Conservation (phyloP, 2,888 invertebrate species). For the Polydrusus tereticollis region DNA sequence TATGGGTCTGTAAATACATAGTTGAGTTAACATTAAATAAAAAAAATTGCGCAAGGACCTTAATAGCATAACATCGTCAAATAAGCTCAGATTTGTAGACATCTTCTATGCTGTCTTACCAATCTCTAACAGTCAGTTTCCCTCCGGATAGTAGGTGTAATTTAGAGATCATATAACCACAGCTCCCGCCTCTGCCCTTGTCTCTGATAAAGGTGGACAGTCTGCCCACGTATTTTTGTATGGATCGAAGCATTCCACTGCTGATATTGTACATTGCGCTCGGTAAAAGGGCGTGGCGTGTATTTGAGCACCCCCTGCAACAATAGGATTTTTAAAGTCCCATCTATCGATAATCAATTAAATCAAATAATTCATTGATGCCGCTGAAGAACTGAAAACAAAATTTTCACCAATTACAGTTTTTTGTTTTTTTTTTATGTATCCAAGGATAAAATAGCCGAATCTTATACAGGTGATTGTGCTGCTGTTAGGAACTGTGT, state of each 20-base stretch:
- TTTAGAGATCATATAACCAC: slow-evolving; percentile 76
- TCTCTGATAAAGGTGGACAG: slow-evolving; percentile 84
- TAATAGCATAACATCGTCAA: background rate
- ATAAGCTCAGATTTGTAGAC: background rate
- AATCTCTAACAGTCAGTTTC: slow-evolving; percentile 12
- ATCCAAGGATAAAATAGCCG: no score
- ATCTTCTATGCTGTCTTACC: background rate
- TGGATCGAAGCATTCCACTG: slow-evolving; percentile 89
- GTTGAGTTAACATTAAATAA: no score
- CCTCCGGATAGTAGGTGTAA: slow-evolving; percentile 6
- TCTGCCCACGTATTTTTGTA: slow-evolving; percentile 81
- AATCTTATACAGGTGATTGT: no score
- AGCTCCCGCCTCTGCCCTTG: slow-evolving; percentile 89
- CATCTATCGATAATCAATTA: no score
- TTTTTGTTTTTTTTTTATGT: no score
- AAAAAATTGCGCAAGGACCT: background rate
- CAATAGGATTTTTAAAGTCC: background rate
- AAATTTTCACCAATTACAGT: no score
- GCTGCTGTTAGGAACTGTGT: no score
- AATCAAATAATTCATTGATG: no score
- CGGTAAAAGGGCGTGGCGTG: slow-evolving; percentile 86
- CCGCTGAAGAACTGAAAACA: no score
- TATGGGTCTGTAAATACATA: no score
- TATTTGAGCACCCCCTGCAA: slow-evolving; percentile 80
- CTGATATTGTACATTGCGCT: slow-evolving; percentile 85